phyloP scores from a whole-genome alignment of 1,140 invertebrate genomes.

The Arctopsyche grandis region DNA sequence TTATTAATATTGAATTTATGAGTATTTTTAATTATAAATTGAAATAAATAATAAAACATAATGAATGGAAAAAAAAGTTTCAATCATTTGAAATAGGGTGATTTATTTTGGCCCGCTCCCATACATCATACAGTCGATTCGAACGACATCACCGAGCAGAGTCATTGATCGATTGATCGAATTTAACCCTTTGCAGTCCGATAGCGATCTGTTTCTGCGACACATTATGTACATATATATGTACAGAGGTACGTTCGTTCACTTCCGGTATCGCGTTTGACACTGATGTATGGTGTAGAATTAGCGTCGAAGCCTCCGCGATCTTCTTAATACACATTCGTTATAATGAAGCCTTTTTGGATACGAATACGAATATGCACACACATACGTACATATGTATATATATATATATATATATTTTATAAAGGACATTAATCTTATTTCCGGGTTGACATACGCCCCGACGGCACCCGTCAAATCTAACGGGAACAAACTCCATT shows the following conservation, averaged over 20 bases:
- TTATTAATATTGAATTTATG: no score
- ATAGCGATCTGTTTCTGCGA: neutral
- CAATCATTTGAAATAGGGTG: no score
- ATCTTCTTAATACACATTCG: no score
- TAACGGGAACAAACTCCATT: neutral
- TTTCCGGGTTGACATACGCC: neutral
- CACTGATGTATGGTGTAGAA: conserved; percentile 1
- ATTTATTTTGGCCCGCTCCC: no score
- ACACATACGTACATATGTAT: neutral
- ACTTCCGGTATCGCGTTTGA: neutral
- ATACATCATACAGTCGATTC: no score
- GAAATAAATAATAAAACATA: no score
- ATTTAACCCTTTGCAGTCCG: neutral
- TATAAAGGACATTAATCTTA: conserved; percentile 1
- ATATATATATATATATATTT: neutral
- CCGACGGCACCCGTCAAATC: neutral
- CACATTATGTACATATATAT: no score
- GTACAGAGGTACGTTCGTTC: neutral
- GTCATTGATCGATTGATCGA: neutral
- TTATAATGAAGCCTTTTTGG: no score
- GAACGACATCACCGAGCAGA: neutral
- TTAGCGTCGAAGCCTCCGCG: neutral
- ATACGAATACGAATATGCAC: neutral
- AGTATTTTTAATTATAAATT: no score
- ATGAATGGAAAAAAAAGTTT: no score